Conservation (phyloP, 2,888 invertebrate species). For the Anoplius nigerrimus region DNA sequence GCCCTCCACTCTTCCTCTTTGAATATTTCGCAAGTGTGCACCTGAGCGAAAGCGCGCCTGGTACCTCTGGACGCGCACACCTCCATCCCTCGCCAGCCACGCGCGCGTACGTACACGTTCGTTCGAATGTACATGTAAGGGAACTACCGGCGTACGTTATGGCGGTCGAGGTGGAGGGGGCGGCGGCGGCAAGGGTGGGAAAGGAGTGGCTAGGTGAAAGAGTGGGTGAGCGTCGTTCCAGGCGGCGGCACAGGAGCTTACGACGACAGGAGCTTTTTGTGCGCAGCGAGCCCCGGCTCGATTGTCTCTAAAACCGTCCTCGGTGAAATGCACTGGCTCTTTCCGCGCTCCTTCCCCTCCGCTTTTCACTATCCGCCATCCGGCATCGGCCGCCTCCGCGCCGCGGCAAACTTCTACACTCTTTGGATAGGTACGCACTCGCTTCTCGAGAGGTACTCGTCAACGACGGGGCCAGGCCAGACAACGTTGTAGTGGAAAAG, state of each 20-base stretch:
- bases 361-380: not conserved
- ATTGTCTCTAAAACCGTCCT: slow-evolving; percentile 53
- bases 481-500: slow-evolving; percentile 15
- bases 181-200: slow-evolving; percentile 7
- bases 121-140: not conserved
- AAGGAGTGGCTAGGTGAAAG: not conserved
- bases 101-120: not conserved
- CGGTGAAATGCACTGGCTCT: slow-evolving; percentile 45
- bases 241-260: slow-evolving; percentile 36
- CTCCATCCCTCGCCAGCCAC: not conserved
- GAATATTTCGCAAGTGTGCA: slow-evolving; percentile 2
- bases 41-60: slow-evolving; percentile 14
- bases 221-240: not conserved
- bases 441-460: slow-evolving; percentile 33
- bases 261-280: slow-evolving; percentile 34
- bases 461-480: slow-evolving; percentile 18
- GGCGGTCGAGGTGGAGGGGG: not conserved
- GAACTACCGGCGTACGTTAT: not conserved
- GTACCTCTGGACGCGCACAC: not conserved
- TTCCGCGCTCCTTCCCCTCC: slow-evolving; percentile 3
- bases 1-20: too few species aligned
- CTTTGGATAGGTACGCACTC: slow-evolving; percentile 37
- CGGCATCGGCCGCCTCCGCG: not conserved
- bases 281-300: slow-evolving; percentile 33
- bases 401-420: slow-evolving; percentile 22